Evolutionary conservation across 2,113 vertebrate genomes (phyloP).

Genomic region (Ceratotherium simum): DNA sequence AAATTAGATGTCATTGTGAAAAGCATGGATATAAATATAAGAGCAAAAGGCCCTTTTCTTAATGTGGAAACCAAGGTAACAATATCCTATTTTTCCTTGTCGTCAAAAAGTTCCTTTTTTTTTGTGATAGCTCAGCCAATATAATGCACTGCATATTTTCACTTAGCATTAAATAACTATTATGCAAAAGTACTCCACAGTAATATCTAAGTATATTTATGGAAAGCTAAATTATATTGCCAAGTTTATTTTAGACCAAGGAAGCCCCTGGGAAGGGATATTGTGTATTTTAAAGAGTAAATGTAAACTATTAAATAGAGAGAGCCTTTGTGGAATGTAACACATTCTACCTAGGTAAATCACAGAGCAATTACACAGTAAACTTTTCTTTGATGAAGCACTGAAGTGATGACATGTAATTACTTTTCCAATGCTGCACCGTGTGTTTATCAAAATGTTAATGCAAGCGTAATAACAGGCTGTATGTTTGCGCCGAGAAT

Average conservation of each 20-base stretch:
- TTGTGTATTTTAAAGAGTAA: conserved; percentile 87
- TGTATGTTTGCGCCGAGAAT: conserved; percentile 92
- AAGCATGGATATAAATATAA: conserved; percentile 87
- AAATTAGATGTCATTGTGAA: conserved; percentile 88
- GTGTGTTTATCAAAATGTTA: conserved; percentile 99
- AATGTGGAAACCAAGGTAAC: conserved; percentile 84
- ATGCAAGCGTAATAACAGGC: conserved; percentile 99
- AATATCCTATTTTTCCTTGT: conserved; percentile 82
- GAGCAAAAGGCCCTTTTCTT: conserved; percentile 85
- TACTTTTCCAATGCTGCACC: conserved; percentile 95
- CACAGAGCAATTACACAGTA: conserved; percentile 89
- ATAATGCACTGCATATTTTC: conserved; percentile 84
- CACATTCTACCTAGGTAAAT: conserved; percentile 87
- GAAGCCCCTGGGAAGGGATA: conserved; percentile 85
- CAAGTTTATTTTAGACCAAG: conserved; percentile 86
- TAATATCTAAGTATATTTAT: conserved; percentile 87
- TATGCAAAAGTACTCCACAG: conserved; percentile 82
- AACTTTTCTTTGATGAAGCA: conserved; percentile 91
- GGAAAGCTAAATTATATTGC: conserved; percentile 88
- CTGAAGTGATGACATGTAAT: conserved; percentile 96
- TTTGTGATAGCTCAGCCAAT: conserved; percentile 78
- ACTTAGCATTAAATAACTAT: conserved; percentile 86
- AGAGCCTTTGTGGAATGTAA: conserved; percentile 80
- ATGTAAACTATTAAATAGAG: conserved; percentile 85
- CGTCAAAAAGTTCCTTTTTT: conserved; percentile 73